Conservation (phyloP, 2,888 invertebrate genomes). For the Chaitophorus viminalis region DNA sequence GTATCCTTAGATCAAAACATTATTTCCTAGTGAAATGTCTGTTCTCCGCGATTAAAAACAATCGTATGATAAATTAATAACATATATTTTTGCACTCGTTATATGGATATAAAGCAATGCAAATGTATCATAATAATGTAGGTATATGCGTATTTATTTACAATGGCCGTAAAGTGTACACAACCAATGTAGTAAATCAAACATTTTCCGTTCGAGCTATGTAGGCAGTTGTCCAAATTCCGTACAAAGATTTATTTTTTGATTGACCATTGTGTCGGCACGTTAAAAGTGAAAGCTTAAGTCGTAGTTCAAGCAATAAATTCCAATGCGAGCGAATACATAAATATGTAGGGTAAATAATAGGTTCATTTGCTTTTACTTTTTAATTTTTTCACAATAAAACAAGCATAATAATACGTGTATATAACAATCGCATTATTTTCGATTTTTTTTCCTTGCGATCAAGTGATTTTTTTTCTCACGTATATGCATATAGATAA, state of each 20-base stretch:
- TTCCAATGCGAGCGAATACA: neutral
- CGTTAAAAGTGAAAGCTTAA: conserved; percentile 36
- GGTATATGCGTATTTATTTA: neutral
- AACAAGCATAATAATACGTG: neutral
- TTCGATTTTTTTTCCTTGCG: no score
- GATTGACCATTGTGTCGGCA: conserved; percentile 5
- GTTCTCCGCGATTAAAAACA: no score
- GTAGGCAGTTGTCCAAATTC: conserved; percentile 49
- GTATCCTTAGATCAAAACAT: no score
- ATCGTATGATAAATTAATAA: no score
- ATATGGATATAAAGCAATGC: neutral
- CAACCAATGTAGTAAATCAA: conserved; percentile 5
- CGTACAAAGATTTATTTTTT: conserved; percentile 26
- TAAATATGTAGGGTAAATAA: neutral
- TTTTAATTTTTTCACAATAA: neutral
- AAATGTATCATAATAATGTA: neutral
- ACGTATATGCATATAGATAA: no score
- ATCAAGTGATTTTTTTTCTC: no score
- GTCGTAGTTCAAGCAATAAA: neutral
- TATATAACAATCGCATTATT: neutral
- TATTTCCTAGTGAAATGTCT: no score
- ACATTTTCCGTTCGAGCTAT: conserved; percentile 19
- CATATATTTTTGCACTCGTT: no score
- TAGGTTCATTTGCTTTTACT: neutral
- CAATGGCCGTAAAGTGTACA: neutral